phyloP scores from a whole-genome alignment of 2,888 invertebrate genomes.

The Gibbula magus region DNA sequence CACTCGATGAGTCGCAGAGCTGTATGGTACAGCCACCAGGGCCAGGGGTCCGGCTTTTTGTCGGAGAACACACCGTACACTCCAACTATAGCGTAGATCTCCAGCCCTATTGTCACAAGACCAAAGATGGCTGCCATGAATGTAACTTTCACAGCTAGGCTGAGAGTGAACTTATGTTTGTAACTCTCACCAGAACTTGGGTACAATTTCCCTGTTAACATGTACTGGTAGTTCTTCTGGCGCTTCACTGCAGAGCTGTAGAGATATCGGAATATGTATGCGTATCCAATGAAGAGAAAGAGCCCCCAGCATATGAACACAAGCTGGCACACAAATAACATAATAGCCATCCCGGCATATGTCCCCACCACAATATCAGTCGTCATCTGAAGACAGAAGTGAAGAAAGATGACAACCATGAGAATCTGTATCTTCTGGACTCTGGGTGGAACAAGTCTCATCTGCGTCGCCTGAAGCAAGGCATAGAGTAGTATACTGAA shows the following conservation, averaged over 20 bases:
- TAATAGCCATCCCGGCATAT: slow-evolving; percentile 51
- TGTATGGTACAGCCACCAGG: slow-evolving; percentile 94
- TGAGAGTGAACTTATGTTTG: slow-evolving; percentile 78
- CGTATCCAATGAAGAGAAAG: slow-evolving; percentile 88
- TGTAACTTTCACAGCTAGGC: slow-evolving; percentile 91
- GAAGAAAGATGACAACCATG: slow-evolving; percentile 85
- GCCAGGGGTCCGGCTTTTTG: slow-evolving; percentile 81
- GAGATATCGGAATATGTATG: slow-evolving; percentile 75
- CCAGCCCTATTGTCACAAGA: slow-evolving; percentile 87
- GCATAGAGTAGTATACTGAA: slow-evolving; percentile 91
- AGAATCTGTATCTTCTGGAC: slow-evolving; percentile 87
- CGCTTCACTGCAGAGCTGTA: slow-evolving; percentile 66
- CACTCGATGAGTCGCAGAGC: slow-evolving; percentile 89
- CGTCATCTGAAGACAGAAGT: slow-evolving; percentile 87
- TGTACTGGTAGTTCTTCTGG: slow-evolving; percentile 59
- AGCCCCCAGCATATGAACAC: slow-evolving; percentile 90
- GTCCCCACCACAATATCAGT: slow-evolving; percentile 82
- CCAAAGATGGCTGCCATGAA: slow-evolving; percentile 90
- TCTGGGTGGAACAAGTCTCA: slow-evolving; percentile 73
- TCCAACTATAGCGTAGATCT: slow-evolving; percentile 87
- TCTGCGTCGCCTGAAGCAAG: slow-evolving; percentile 85
- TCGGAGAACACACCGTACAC: slow-evolving; percentile 76
- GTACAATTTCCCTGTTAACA: slow-evolving; percentile 18
- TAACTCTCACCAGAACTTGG: slow-evolving; percentile 44
- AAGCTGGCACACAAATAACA: slow-evolving; percentile 80